Evolutionary conservation across 2,113 vertebrate species (phyloP).

Genomic region (Epinephelus cyanopodus): DNA sequence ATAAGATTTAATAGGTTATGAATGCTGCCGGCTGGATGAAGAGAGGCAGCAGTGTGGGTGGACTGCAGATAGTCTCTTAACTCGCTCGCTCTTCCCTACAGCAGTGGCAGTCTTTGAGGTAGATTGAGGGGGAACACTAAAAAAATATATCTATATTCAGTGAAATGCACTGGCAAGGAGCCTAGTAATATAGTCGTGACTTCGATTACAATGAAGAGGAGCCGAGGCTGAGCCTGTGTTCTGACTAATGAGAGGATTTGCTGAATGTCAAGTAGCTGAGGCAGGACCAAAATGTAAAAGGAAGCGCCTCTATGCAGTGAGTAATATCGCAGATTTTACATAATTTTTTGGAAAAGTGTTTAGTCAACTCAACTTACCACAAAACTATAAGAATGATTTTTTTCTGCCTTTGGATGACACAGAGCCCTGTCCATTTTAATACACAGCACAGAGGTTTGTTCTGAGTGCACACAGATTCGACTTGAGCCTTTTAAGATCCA

Average conservation of each 20-base stretch:
- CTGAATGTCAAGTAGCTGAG: conserved; percentile 61
- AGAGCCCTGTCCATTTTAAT: background rate
- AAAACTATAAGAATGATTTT: background rate
- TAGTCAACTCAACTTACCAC: background rate
- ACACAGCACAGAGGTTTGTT: background rate
- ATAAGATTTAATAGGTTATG: conserved; percentile 76
- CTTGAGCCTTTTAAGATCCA: background rate
- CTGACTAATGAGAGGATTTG: conserved; percentile 61
- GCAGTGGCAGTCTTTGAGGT: conserved; percentile 70
- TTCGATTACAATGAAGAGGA: conserved; percentile 64
- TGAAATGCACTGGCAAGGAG: conserved; percentile 66
- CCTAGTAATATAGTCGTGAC: conserved; percentile 71
- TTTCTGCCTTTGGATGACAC: background rate
- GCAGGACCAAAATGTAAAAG: conserved; percentile 37
- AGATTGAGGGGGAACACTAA: conserved; percentile 52
- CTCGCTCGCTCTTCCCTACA: conserved; percentile 60
- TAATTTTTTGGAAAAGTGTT: background rate
- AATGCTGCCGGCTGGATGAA: conserved; percentile 71
- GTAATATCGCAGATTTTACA: background rate
- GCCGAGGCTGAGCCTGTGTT: conserved; percentile 50
- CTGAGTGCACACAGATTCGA: background rate
- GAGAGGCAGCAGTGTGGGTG: conserved; percentile 77
- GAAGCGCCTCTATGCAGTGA: background rate
- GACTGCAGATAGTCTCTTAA: conserved; percentile 74
- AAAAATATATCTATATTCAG: conserved; percentile 30